Conservation (phyloP, 2,797 vertebrate genomes). For the Micrastur ruficollis region DNA sequence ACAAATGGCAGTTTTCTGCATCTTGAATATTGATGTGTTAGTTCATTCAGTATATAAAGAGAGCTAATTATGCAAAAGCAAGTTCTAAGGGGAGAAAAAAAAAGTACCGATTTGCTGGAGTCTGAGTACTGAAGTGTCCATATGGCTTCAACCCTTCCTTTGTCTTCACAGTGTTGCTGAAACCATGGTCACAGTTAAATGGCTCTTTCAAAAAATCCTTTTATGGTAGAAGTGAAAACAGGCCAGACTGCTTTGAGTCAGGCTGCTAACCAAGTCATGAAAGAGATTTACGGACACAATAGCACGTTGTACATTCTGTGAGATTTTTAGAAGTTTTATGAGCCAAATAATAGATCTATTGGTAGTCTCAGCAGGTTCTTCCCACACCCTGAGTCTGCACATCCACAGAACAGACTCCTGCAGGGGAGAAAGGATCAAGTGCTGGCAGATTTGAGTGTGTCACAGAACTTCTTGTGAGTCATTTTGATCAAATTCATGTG, state of each 20-base stretch:
- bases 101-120: constrained; percentile 28
- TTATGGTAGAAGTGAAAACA: constrained; percentile 72
- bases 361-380: constrained; percentile 64
- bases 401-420: constrained; percentile 38
- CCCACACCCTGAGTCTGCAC: constrained; percentile 56
- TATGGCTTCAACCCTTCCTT: constrained; percentile 55
- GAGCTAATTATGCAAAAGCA: constrained; percentile 63
- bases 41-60: constrained; percentile 62
- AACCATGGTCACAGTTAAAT: constrained; percentile 79
- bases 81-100: background rate
- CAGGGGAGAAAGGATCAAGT: constrained; percentile 38
- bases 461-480: background rate
- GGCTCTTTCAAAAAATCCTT: constrained; percentile 71
- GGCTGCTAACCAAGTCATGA: constrained; percentile 75
- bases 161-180: constrained; percentile 59
- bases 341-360: constrained; percentile 74
- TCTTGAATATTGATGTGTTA: constrained; percentile 40
- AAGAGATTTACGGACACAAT: constrained; percentile 79
- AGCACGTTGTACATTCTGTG: constrained; percentile 73
- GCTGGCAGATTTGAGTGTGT: background rate
- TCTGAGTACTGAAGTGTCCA: background rate
- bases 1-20: background rate
- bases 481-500: background rate
- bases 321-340: constrained; percentile 73
- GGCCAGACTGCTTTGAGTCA: constrained; percentile 72